Percentiles rank a stretch among this genome's conserved stretches.
Conservation (phyloP, 1,140 invertebrate species). For the Rhagoletis pomonella region DNA sequence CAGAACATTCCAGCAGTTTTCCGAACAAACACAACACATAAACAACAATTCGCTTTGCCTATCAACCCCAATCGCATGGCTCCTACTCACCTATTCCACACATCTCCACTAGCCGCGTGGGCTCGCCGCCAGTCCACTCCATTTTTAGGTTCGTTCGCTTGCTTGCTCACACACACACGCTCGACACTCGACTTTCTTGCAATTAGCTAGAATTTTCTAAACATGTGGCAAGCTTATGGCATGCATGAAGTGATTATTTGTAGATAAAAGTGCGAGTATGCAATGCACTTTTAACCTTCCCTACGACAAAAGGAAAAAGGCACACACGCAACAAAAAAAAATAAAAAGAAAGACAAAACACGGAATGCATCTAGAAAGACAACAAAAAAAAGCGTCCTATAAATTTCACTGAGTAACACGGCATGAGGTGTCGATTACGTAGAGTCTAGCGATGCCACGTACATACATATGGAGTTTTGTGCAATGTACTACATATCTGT, state of each 20-base stretch:
- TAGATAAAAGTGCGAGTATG: slow-evolving; percentile 50
- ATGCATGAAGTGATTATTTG: slow-evolving; percentile 8
- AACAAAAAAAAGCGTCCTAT: slow-evolving; percentile 22
- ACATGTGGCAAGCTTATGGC: slow-evolving; percentile 41
- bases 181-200: slow-evolving; percentile 37
- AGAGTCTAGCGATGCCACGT: neutral
- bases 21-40: slow-evolving; percentile 24
- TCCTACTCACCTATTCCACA: neutral
- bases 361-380: slow-evolving; percentile 19
- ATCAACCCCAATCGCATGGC: slow-evolving; percentile 36
- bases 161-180: neutral
- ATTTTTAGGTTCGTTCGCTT: too few relatives aligned
- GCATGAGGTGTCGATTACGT: slow-evolving; percentile 51
- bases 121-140: neutral
- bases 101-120: neutral
- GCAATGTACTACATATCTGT: too few relatives aligned
- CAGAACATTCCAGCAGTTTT: slow-evolving; percentile 48
- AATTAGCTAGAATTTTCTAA: slow-evolving; percentile 49
- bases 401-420: slow-evolving; percentile 28
- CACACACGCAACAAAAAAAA: neutral
- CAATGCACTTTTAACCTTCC: slow-evolving; percentile 45
- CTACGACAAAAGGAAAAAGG: neutral
- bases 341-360: neutral
- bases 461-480: neutral
- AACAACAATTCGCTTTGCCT: neutral